phyloP scores from a whole-genome alignment of 1,140 invertebrate species.

The Trichonephila clavipes region DNA sequence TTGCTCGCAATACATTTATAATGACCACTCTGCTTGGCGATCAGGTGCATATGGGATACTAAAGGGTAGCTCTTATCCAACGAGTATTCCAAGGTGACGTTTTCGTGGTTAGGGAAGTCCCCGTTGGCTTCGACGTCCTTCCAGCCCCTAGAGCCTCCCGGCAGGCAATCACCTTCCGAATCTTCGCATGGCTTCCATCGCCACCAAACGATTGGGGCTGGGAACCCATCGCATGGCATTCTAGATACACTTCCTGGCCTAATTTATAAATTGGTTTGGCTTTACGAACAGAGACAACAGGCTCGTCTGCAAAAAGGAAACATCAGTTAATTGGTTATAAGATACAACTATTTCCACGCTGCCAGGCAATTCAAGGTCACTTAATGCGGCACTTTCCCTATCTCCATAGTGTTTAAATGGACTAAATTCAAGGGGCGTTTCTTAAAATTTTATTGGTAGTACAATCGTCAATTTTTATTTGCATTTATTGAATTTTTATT shows the following conservation, averaged over 20 bases:
- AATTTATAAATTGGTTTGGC: constrained; percentile 50
- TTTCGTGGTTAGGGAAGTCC: constrained; percentile 35
- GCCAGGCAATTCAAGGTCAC: too few relatives aligned
- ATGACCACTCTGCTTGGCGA: constrained; percentile 52
- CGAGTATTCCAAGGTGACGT: constrained; percentile 41
- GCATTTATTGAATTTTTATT: too few relatives aligned
- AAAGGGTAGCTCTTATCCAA: neutral
- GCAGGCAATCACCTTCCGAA: neutral
- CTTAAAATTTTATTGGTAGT: too few relatives aligned
- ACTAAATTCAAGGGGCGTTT: too few relatives aligned
- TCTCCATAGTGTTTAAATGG: too few relatives aligned
- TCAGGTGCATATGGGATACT: constrained; percentile 32
- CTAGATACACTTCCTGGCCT: constrained; percentile 50
- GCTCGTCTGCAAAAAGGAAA: constrained; percentile 45
- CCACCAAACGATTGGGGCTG: constrained; percentile 73
- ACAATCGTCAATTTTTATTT: too few relatives aligned
- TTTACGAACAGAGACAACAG: constrained; percentile 60
- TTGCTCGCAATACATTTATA: constrained; percentile 74
- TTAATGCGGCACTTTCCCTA: too few relatives aligned
- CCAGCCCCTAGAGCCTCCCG: constrained; percentile 15
- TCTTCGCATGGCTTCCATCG: constrained; percentile 71
- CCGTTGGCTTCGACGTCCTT: constrained; percentile 28
- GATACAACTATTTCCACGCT: too few relatives aligned
- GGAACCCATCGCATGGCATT: constrained; percentile 74
- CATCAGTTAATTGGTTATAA: neutral